Evolutionary conservation across 2,797 vertebrate genomes (phyloP), one percentile per base, ranked within the genome.

Genomic region (Malacoraja senta): DNA sequence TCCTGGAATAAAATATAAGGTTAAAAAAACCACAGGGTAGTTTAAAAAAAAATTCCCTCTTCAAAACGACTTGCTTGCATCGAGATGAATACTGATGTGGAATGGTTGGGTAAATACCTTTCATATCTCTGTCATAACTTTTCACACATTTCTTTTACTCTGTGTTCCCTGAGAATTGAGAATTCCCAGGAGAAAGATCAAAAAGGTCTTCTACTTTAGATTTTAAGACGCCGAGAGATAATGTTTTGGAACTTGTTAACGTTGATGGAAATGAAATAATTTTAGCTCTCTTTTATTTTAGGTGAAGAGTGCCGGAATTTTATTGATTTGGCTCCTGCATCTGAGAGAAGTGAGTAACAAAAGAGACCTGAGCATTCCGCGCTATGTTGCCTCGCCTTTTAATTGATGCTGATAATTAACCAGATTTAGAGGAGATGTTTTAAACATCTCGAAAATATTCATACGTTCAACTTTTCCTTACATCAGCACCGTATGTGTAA

Each of bases 271-370:
- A 44, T 92, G 63, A 88, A 93, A 93, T 93, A 77, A 38, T 63
- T 91, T 29, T 93, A 68, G 80, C 68, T 93, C 93, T 80, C 93
- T 94, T 76, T 95, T 94, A 95, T 95, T 97, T 93, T 95, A 99
- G 98, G 98, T 97, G 98, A 99, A 95, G 99, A 97, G 96, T 99
- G 98, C 94, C 97, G 98, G 95, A 99, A 98, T 96, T 99, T 99
- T 97, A 99, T 99, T 95, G 98, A 99, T 97, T 96, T 99, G 95
- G 98, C 98, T 94, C 98, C 98, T 0, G 98, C 98, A 2, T 99
- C 98, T 0, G 98, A 99, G 95, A 97, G 98, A 97, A 98, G 98
- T 99, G 97, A 92, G 72, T 92, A 72, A 76, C 90, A 53, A 74
- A 68, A 88, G n/a, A 24, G 17, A 21, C 15, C 19, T 24, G 68